Conservation (phyloP, 1,140 invertebrate species). For the Drosophila bifasciata region DNA sequence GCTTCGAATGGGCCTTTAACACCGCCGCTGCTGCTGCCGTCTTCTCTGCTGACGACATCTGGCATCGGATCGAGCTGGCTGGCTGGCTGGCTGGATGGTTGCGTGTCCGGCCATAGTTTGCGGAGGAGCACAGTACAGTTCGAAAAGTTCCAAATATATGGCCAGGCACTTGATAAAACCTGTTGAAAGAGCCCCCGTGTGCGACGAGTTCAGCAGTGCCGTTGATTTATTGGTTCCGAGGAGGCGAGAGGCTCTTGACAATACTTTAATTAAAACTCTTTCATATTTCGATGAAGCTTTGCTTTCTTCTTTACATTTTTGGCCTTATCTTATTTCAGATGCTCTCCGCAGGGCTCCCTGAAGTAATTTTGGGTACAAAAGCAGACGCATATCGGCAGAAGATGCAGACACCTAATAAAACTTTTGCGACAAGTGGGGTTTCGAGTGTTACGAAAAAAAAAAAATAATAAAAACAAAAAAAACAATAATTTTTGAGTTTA, state of each 20-base stretch:
- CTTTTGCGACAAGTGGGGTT: slow-evolving; percentile 73
- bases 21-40: neutral
- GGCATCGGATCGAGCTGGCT: too few relatives aligned
- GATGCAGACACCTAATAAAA: slow-evolving; percentile 82
- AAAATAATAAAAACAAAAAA: slow-evolving; percentile 19
- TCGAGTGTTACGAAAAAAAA: slow-evolving; percentile 77
- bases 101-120: slow-evolving; percentile 45
- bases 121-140: neutral
- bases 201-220: slow-evolving; percentile 22
- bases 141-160: slow-evolving; percentile 30
- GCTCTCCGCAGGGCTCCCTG: slow-evolving; percentile 41
- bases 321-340: slow-evolving; percentile 1
- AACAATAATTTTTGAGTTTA: slow-evolving; percentile 78
- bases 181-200: slow-evolving; percentile 61
- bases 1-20: slow-evolving; percentile 39
- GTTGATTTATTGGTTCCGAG: slow-evolving; percentile 68
- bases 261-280: slow-evolving; percentile 79
- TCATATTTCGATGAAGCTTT: slow-evolving; percentile 33
- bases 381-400: slow-evolving; percentile 69
- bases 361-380: slow-evolving; percentile 67
- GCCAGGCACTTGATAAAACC: slow-evolving; percentile 66
- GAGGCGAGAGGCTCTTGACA: slow-evolving; percentile 38
- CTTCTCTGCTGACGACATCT: too few relatives aligned
- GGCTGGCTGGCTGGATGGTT: slow-evolving; percentile 15
- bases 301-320: slow-evolving; percentile 26